Evolutionary conservation across 2,888 invertebrate genomes (phyloP), one percentile per base, ranked within the genome.

Genomic region (Cephus pulcher): DNA sequence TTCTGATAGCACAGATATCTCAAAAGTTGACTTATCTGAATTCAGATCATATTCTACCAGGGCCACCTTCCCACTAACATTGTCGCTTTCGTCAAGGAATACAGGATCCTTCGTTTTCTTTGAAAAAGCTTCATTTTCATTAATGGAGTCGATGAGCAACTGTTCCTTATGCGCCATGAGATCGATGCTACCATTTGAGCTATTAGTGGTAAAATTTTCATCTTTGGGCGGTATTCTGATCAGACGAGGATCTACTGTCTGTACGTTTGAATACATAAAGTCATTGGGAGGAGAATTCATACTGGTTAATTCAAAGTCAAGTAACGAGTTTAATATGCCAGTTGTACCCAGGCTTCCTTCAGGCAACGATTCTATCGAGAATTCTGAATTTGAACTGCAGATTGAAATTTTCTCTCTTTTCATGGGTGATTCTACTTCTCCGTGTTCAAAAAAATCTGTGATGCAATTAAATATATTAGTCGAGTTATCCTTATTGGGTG

Each of bases 231-330:
- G 56, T 34, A 56, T 78, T 73, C 80, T 81, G 35, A 84, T 82
- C 6, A 87, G 78, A 33, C 83, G 79, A 12, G 88, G 86, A 79
- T 88, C 85, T 12, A 88, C 83, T 69, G 85, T 82, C 35, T 86
- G 84, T 9, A 84, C 81, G 69, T 82, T 86, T 11, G 86, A 84
- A 56, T 84, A 84, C 40, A 84, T 79, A 68, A 82, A 83, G 77
- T 86, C 86, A n/a, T 76, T 86, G 2, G 82, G 82, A 23, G 83
- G 79, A 1, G 82, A 85, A 69, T 86, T 86, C 79, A 88, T 85
- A 74, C 84, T 80, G 34, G 78, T 85, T 56, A 85, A 78, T 79
- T 85, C 82, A 40, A 84, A 84, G 78, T 86, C 84, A n/a, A 85
- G 77, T 73, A 84, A 79, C 33, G 81, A 83, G 70, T 82, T 84